Conservation (phyloP, 2,113 vertebrate species). For the Delphinapterus leucas region DNA sequence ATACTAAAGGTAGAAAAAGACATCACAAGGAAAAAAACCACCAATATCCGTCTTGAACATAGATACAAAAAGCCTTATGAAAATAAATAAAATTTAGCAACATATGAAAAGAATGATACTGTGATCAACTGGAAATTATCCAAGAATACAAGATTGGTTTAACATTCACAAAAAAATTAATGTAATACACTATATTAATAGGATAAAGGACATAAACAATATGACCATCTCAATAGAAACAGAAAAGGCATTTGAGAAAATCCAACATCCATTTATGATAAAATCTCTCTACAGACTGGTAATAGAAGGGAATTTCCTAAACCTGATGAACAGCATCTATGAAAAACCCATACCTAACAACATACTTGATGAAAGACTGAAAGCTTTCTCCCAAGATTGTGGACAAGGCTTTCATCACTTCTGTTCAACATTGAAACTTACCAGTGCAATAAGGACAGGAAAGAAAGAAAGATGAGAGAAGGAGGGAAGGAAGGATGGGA, state of each 20-base stretch:
- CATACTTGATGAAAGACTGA: neutral
- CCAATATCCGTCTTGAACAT: neutral
- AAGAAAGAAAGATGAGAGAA: neutral
- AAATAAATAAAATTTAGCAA: neutral
- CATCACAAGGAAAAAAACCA: neutral
- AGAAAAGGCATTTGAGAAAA: conserved; percentile 10
- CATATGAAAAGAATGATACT: neutral
- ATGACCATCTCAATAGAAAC: neutral
- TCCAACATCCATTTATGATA: neutral
- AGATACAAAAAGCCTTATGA: neutral
- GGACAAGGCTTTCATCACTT: neutral
- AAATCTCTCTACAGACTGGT: neutral
- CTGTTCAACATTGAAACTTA: neutral
- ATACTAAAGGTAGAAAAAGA: neutral
- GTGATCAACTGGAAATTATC: neutral
- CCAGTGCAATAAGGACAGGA: neutral
- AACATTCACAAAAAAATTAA: neutral
- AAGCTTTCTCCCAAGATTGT: neutral
- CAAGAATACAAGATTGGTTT: neutral
- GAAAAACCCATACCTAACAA: neutral
- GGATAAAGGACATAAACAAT: neutral
- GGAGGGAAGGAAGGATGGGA: neutral
- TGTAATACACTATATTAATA: neutral
- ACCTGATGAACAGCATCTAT: neutral
- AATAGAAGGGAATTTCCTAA: neutral